Percentiles rank a stretch among this genome's conserved stretches.
These are phyloP conservation scores for Ophion obscuratus DNA, from an alignment of 2,888 invertebrate genomes.

Conservation along the genomic window DNA sequence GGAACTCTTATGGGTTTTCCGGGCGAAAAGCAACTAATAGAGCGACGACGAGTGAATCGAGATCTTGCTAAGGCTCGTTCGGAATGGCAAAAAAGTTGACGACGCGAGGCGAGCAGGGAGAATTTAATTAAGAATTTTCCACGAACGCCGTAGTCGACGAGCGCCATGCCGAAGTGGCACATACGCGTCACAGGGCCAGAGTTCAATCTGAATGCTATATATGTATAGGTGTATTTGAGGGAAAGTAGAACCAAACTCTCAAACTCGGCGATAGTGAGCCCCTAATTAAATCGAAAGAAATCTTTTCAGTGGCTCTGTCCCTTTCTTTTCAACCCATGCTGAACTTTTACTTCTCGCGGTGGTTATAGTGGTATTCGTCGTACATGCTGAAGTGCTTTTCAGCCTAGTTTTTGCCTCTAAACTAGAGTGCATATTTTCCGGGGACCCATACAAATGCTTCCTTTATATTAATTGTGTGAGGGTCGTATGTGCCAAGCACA, in stretches of 20 bases:
- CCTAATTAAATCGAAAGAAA: constrained; percentile 82
- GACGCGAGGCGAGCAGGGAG: constrained; percentile 69
- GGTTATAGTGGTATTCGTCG: background rate
- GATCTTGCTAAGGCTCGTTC: constrained; percentile 48
- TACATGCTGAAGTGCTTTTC: background rate
- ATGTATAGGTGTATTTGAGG: constrained; percentile 22
- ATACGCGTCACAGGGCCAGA: constrained; percentile 73
- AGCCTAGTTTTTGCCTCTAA: background rate
- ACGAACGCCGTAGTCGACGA: constrained; percentile 66
- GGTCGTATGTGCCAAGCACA: no score
- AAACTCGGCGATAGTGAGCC: constrained; percentile 61
- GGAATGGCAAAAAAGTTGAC: constrained; percentile 49
- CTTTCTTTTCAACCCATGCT: constrained; percentile 37
- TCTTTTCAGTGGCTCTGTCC: constrained; percentile 66
- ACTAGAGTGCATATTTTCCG: no score
- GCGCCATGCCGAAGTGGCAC: constrained; percentile 76
- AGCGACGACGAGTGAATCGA: constrained; percentile 50
- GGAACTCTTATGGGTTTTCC: constrained; percentile 48
- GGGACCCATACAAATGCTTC: background rate
- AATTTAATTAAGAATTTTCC: constrained; percentile 82
- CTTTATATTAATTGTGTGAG: background rate
- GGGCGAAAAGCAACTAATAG: constrained; percentile 46
- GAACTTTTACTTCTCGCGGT: background rate
- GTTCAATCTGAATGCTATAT: constrained; percentile 21
- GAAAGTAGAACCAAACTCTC: constrained; percentile 42